Evolutionary conservation across 2,113 vertebrate genomes (phyloP), one percentile per base, ranked within the genome.

Genomic region (Girardinichthys multiradiatus): DNA sequence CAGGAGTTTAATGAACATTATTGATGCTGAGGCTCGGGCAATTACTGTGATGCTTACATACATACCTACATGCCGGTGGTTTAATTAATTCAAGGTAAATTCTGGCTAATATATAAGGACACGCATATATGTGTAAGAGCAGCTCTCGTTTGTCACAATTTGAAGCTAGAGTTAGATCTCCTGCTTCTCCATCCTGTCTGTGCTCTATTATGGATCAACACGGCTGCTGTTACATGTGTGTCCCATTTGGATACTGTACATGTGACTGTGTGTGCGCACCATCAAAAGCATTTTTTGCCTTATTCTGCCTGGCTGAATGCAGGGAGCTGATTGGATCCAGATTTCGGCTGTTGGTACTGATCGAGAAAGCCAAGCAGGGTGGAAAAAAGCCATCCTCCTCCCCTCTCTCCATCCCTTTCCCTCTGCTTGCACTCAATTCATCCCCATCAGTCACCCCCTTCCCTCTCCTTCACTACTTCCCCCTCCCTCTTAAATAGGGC

Each of bases 261-360:
- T 68, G 62, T 8, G 63, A 3, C 63, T 19, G 4, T 0, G 75
- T 5, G 77, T 67, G 83, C 63, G 42, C 63, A 31, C 72, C 68
- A 77, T 68, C 81, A 64, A 72, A 83, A 77, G 68, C 79, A 87
- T 86, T 90, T 85, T 77, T 74, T 74, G 85, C 74, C 64, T 81
- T 60, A 80, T 83, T 86, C 78, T 81, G 83, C 78, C 75, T 59
- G 83, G 81, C 74, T 83, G 81, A 85, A 83, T 73, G 72, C 85
- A 79, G 81, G 67, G 69, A 87, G 75, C 83, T 87, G 91, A 92
- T 87, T 90, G 89, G 84, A 90, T 82, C 80, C 88, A 88, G 87
- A 87, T 80, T 83, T 74, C 60, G 68, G 81, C 86, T 74, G 86
- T 73, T 88, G 87, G 90, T 86, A 77, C 80, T 80, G 76, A 87